Conservation (phyloP, 1,140 invertebrate species). For the Atta cephalotes region DNA sequence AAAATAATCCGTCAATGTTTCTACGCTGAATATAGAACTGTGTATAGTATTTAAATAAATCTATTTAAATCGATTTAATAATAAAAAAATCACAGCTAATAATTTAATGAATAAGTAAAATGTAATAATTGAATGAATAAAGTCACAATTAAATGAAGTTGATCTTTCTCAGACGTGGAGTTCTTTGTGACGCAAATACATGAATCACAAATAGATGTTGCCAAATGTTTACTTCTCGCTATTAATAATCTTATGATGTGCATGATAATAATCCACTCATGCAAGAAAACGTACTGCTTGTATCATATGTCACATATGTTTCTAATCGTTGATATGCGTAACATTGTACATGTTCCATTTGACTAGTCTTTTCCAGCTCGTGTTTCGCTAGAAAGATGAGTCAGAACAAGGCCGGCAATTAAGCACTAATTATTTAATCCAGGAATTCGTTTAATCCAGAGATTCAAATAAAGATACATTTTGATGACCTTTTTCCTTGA, state of each 20-base stretch:
- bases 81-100: no score
- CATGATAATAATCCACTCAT: conserved; percentile 28
- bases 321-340: conserved; percentile 18
- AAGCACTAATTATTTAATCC: conserved; percentile 38
- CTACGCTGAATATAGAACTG: neutral
- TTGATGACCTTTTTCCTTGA: no score
- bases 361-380: neutral
- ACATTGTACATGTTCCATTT: neutral
- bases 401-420: conserved; percentile 1
- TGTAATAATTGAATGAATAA: neutral
- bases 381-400: conserved; percentile 3
- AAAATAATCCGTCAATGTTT: neutral
- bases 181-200: neutral
- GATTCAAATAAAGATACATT: neutral
- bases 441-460: neutral
- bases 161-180: neutral
- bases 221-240: conserved; percentile 11
- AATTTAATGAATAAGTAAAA: neutral
- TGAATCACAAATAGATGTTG: conserved; percentile 27
- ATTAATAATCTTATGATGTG: conserved; percentile 57
- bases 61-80: conserved; percentile 12
- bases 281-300: neutral
- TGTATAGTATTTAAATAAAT: neutral
- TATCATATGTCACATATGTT: neutral
- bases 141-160: neutral